These are phyloP conservation scores for Andrena haemorrhoa DNA, from an alignment of 2,888 invertebrate species.

Conservation along the genomic window DNA sequence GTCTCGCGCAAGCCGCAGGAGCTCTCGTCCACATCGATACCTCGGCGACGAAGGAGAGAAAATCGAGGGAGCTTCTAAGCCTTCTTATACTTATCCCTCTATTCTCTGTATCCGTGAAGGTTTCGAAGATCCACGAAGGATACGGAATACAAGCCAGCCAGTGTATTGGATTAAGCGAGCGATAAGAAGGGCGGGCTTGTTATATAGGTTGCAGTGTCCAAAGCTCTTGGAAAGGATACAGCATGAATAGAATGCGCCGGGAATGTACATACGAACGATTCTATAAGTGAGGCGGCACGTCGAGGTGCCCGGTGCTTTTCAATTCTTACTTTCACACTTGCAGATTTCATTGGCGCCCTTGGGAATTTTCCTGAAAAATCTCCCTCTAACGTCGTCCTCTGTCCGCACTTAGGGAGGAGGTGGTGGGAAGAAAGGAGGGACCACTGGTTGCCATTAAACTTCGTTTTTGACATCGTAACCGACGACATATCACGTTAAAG, in stretches of 20 bases:
- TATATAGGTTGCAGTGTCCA: slow-evolving; percentile 18
- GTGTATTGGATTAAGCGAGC: slow-evolving; percentile 62
- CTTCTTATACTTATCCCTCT: slow-evolving; percentile 61
- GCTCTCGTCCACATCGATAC: slow-evolving; percentile 52
- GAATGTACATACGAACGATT: slow-evolving; percentile 25
- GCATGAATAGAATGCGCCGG: slow-evolving; percentile 27
- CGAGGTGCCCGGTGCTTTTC: not conserved
- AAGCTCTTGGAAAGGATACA: slow-evolving; percentile 20
- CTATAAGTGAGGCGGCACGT: not conserved
- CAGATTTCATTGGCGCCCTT: not conserved
- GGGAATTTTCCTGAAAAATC: not conserved
- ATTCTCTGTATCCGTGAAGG: slow-evolving; percentile 45
- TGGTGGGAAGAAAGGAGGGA: not conserved
- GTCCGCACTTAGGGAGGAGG: not conserved
- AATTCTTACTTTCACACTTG: not conserved
- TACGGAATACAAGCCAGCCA: slow-evolving; percentile 48
- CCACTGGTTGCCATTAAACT: not conserved
- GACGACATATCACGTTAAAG: not conserved
- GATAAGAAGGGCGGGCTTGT: slow-evolving; percentile 40
- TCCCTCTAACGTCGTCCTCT: not conserved
- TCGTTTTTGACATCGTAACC: not conserved
- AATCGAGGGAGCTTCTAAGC: slow-evolving; percentile 49
- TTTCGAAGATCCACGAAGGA: slow-evolving; percentile 56
- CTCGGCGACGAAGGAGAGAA: slow-evolving; percentile 51
- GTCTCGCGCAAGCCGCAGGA: slow-evolving; percentile 69